phyloP scores from a whole-genome alignment of 2,797 vertebrate genomes.

The Dipus sagitta region DNA sequence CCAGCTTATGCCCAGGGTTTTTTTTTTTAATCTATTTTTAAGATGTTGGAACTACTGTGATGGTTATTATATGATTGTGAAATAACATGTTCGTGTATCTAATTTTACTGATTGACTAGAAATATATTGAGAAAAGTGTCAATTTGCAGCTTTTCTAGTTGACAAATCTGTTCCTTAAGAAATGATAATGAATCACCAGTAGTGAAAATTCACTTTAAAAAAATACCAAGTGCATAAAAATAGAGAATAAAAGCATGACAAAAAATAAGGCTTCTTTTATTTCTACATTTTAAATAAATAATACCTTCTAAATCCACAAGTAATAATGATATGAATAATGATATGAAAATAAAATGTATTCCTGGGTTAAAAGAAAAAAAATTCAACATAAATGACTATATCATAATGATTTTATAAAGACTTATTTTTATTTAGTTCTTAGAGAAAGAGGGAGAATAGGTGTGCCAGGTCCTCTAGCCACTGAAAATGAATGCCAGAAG shows the following conservation, averaged over 20 bases:
- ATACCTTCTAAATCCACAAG: not conserved
- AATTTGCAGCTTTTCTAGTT: not conserved
- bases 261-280: not conserved
- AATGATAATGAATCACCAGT: not conserved
- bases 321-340: not conserved
- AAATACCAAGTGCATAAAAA: not conserved
- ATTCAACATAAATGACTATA: not conserved
- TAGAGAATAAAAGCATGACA: not conserved
- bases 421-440: not conserved
- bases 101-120: not conserved
- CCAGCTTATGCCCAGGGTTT: not conserved
- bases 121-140: not conserved
- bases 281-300: not conserved
- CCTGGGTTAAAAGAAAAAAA: not conserved
- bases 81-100: not conserved
- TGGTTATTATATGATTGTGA: not conserved
- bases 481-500: too few relatives aligned
- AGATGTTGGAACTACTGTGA: not conserved
- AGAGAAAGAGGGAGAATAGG: too few relatives aligned
- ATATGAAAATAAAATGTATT: not conserved
- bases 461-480: too few relatives aligned
- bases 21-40: not conserved
- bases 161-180: not conserved
- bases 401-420: not conserved
- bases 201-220: not conserved